A percentile compares a stretch with the other conserved stretches of the same genome.
Conservation (phyloP, 2,797 vertebrate species). For the Oreonectes daqikongensis region DNA sequence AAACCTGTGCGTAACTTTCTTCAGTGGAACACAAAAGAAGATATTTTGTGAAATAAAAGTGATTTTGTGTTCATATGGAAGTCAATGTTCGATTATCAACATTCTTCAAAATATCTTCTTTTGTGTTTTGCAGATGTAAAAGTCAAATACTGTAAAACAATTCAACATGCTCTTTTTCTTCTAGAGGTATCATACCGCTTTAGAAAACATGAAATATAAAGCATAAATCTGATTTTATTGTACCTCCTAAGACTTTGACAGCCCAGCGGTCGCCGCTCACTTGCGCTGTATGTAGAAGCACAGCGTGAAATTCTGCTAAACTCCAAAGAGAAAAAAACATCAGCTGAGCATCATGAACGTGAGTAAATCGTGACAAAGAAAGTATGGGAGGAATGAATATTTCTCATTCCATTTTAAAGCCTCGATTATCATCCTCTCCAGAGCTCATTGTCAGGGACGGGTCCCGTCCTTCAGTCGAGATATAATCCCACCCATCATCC, state of each 20-base stretch:
- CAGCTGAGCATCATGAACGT: background rate
- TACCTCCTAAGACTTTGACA: background rate
- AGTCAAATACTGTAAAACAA: background rate
- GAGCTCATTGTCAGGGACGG: background rate
- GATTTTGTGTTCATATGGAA: no score
- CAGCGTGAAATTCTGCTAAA: background rate
- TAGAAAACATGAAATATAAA: background rate
- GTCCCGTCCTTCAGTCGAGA: conserved; percentile 10
- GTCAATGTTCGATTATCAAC: no score
- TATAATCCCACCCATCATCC: background rate
- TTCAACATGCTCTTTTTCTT: background rate
- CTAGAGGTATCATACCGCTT: background rate
- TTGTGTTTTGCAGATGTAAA: no score
- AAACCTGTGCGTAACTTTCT: no score
- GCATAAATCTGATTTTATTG: background rate
- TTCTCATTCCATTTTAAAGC: background rate
- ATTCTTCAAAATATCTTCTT: no score
- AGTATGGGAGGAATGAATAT: conserved; percentile 21
- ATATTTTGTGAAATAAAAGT: no score
- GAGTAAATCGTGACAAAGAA: background rate
- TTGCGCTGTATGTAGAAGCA: conserved; percentile 62
- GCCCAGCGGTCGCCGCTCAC: background rate
- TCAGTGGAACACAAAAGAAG: no score
- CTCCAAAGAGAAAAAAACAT: background rate
- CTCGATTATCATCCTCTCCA: background rate